Conservation (phyloP, 2,888 invertebrate species). For the Stenotaenia linearis region DNA sequence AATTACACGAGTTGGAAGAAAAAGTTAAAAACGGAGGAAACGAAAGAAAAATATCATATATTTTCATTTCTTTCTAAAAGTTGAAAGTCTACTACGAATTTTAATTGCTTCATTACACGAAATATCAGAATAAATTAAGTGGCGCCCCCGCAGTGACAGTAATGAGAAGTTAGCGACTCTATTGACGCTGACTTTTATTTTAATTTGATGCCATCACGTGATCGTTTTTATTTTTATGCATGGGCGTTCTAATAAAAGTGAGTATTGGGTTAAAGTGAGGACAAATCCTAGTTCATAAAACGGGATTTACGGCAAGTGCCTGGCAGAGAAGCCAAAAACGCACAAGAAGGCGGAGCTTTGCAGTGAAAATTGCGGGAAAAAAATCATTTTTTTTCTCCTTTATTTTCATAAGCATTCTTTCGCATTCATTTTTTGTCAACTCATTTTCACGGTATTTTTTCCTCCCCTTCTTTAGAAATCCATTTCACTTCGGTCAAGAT, state of each 20-base stretch:
- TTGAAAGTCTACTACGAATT: background rate
- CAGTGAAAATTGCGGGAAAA: background rate
- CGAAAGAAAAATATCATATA: background rate
- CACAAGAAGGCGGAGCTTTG: background rate
- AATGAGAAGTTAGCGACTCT: background rate
- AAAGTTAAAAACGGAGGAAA: background rate
- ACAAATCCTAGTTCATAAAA: constrained; percentile 5
- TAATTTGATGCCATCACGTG: constrained; percentile 9
- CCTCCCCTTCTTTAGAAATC: background rate
- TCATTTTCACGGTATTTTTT: background rate
- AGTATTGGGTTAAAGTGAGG: background rate
- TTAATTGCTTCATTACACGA: constrained; percentile 7
- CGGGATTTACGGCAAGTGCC: background rate
- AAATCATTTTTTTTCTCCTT: background rate
- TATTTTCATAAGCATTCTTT: background rate
- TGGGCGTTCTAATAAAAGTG: background rate
- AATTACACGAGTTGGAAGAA: background rate
- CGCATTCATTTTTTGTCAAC: background rate
- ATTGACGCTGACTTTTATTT: background rate
- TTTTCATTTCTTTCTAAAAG: background rate
- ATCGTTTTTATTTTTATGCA: background rate
- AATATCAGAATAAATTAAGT: constrained; percentile 2
- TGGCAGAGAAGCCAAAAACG: constrained; percentile 1
- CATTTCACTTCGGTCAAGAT: background rate
- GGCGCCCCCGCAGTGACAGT: constrained; percentile 1